These are phyloP conservation scores for Zaprionus lachaisei DNA, from an alignment of 1,140 invertebrate genomes.

Conservation along the genomic window DNA sequence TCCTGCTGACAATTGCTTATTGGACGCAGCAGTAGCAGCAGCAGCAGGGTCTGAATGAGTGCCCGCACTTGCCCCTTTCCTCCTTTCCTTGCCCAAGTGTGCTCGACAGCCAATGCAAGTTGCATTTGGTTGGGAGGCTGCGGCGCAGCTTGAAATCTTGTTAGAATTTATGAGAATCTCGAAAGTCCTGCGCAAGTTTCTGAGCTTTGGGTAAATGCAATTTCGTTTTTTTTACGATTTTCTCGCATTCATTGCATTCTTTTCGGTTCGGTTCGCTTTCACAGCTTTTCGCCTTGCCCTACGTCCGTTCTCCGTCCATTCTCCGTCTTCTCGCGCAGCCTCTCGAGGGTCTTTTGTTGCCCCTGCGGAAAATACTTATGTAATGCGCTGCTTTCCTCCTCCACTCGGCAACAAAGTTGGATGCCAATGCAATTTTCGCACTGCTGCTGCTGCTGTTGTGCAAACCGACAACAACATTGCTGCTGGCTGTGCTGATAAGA, in stretches of 20 bases:
- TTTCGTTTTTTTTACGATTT: constrained; percentile 76
- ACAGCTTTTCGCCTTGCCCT: constrained; percentile 57
- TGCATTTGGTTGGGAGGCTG: constrained; percentile 34
- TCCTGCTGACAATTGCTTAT: constrained; percentile 69
- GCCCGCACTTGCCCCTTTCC: background rate
- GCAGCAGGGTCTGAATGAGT: constrained; percentile 20
- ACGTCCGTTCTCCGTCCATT: constrained; percentile 7
- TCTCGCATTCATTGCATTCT: constrained; percentile 58
- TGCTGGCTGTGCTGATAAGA: constrained; percentile 71
- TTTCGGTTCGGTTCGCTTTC: constrained; percentile 61
- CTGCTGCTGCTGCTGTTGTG: constrained; percentile 40
- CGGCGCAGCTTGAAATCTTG: constrained; percentile 77
- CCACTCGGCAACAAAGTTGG: constrained; percentile 73
- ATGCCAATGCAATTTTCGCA: constrained; percentile 40
- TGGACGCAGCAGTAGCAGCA: constrained; percentile 49
- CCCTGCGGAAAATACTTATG: constrained; percentile 47
- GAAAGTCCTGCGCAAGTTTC: constrained; percentile 79
- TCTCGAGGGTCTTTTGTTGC: constrained; percentile 56
- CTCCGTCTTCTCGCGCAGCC: background rate
- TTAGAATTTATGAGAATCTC: constrained; percentile 82
- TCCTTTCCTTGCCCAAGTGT: background rate
- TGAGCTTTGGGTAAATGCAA: constrained; percentile 77
- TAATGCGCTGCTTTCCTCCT: constrained; percentile 63
- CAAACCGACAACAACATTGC: constrained; percentile 47
- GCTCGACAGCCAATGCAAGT: constrained; percentile 31